These are phyloP conservation scores for Marronus borbonicus DNA, from an alignment of 2,888 invertebrate species.

Conservation along the genomic window DNA sequence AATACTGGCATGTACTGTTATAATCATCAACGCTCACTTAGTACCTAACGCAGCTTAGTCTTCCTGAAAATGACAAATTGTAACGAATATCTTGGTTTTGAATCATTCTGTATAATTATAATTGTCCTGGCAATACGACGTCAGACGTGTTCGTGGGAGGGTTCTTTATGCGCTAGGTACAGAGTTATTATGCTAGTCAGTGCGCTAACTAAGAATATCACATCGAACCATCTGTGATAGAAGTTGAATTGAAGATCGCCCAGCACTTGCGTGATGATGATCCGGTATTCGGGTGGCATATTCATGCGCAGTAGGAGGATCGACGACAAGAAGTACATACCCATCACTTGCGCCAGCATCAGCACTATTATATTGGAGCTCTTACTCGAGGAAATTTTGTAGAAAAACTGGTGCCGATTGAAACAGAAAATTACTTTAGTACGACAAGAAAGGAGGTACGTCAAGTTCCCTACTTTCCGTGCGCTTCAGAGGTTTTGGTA, in stretches of 20 bases:
- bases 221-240: conserved; percentile 99
- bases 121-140: not conserved
- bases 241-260: conserved; percentile 99
- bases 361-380: conserved; percentile 98
- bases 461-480: no score
- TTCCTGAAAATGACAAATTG: not conserved
- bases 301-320: conserved; percentile 99
- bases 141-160: conserved; percentile 60
- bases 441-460: no score
- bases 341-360: conserved; percentile 98
- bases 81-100: not conserved
- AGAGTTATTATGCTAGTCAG: conserved; percentile 95
- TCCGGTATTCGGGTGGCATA: conserved; percentile 97
- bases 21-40: no score
- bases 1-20: no score
- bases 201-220: conserved; percentile 97
- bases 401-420: conserved; percentile 86
- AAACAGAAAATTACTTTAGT: no score
- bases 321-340: conserved; percentile 99
- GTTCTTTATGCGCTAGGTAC: conserved; percentile 92
- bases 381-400: conserved; percentile 98
- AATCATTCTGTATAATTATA: not conserved
- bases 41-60: no score
- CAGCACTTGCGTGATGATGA: conserved; percentile 92
- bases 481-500: no score